Percentiles rank a stretch among this genome's conserved stretches.
Evolutionary conservation across 30 jellyfish, hydroid and myxozoan species (phyloP).

Genomic region (Phacellophora camtschatica): DNA sequence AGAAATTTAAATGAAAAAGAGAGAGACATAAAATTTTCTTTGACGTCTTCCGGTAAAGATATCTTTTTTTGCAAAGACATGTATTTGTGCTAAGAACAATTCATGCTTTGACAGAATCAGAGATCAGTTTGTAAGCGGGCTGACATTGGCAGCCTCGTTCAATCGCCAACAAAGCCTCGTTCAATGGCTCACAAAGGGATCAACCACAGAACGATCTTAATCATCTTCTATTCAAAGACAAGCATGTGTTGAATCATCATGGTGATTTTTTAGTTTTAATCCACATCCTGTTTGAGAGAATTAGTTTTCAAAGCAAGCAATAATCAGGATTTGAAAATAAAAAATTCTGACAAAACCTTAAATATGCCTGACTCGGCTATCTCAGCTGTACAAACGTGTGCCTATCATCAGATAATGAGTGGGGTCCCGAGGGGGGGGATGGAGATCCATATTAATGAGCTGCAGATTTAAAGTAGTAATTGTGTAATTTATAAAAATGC

Average conservation of each 20-base stretch:
- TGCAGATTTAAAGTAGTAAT: too few species aligned
- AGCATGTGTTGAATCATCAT: slow-evolving; percentile 19
- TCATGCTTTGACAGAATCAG: neutral
- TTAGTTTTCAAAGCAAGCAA: neutral
- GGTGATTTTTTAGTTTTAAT: neutral
- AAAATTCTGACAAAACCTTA: too few species aligned
- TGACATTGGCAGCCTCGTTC: slow-evolving; percentile 44
- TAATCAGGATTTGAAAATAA: neutral
- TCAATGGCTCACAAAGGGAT: slow-evolving; percentile 16
- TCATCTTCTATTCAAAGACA: slow-evolving; percentile 6
- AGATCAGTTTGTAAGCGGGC: neutral
- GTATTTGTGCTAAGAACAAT: neutral
- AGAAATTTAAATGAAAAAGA: too few species aligned
- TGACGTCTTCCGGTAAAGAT: neutral
- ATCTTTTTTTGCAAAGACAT: neutral
- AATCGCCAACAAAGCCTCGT: slow-evolving; percentile 9
- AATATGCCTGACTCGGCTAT: too few species aligned
- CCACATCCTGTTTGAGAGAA: neutral
- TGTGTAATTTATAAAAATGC: too few species aligned
- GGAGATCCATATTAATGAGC: too few species aligned
- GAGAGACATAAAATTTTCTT: too few species aligned
- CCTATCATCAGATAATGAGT: too few species aligned
- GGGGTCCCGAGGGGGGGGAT: too few species aligned
- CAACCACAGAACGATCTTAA: slow-evolving; percentile 9
- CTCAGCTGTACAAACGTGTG: too few species aligned